Percentiles rank a stretch among this genome's conserved stretches.
phyloP scores from a whole-genome alignment of 2,113 vertebrate species.

The Dicentrarchus labrax region DNA sequence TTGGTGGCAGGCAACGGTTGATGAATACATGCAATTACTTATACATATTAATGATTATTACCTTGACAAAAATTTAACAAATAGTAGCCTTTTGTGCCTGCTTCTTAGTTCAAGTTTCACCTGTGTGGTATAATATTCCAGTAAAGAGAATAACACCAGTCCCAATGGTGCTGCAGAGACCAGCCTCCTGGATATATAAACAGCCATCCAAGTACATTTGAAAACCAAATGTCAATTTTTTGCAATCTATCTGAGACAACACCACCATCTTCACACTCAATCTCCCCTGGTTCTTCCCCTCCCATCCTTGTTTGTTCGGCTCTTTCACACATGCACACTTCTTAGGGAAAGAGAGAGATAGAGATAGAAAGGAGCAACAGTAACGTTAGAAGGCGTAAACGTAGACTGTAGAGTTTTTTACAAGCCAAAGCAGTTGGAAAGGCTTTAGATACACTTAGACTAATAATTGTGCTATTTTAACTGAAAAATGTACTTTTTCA shows the following conservation, averaged over 20 bases:
- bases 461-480: neutral
- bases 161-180: neutral
- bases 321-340: conserved; percentile 8
- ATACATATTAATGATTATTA: neutral
- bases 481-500: neutral
- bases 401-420: neutral
- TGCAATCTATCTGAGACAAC: conserved; percentile 19
- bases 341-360: neutral
- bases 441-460: neutral
- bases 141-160: neutral
- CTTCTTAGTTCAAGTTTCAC: neutral
- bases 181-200: neutral
- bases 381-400: neutral
- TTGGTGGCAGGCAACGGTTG: neutral
- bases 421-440: neutral
- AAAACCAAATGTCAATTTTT: conserved; percentile 2
- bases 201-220: neutral
- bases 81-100: neutral
- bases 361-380: neutral
- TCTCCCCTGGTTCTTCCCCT: conserved; percentile 17
- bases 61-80: neutral
- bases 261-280: neutral
- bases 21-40: neutral
- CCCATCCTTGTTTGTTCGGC: conserved; percentile 10
- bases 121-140: neutral